Conservation (phyloP, 2,113 vertebrate genomes). For the Phrynosoma platyrhinos region DNA sequence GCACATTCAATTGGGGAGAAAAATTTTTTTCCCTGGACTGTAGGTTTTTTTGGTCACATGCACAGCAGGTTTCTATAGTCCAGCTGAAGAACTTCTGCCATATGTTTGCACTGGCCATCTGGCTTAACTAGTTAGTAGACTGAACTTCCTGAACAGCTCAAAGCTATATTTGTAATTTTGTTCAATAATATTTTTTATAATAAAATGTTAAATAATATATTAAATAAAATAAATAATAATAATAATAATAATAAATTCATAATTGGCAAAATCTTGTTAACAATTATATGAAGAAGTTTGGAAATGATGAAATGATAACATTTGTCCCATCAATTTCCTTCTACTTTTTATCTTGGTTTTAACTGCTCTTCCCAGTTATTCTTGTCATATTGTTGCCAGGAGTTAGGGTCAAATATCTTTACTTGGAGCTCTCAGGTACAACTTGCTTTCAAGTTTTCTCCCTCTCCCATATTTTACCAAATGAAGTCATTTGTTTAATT, state of each 20-base stretch:
- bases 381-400: constrained; percentile 66
- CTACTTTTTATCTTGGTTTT: constrained; percentile 19
- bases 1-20: neutral
- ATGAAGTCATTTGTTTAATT: constrained; percentile 75
- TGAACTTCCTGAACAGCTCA: neutral
- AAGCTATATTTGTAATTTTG: neutral
- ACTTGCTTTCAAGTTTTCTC: constrained; percentile 58
- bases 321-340: constrained; percentile 49
- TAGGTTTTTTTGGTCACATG: too few relatives aligned
- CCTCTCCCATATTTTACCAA: constrained; percentile 57
- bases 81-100: neutral
- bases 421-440: constrained; percentile 47
- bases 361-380: constrained; percentile 60
- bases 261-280: neutral
- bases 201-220: too few relatives aligned
- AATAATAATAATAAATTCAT: neutral
- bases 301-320: neutral
- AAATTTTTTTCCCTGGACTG: too few relatives aligned
- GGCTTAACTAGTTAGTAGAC: neutral
- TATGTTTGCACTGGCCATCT: neutral
- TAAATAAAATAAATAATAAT: too few relatives aligned
- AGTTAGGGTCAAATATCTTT: constrained; percentile 71
- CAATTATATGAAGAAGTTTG: neutral
- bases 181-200: too few relatives aligned
- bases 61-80: neutral